Percentiles rank a stretch among this genome's conserved stretches.
Evolutionary conservation across 1,140 invertebrate species (phyloP).

Genomic region (Physella acuta): DNA sequence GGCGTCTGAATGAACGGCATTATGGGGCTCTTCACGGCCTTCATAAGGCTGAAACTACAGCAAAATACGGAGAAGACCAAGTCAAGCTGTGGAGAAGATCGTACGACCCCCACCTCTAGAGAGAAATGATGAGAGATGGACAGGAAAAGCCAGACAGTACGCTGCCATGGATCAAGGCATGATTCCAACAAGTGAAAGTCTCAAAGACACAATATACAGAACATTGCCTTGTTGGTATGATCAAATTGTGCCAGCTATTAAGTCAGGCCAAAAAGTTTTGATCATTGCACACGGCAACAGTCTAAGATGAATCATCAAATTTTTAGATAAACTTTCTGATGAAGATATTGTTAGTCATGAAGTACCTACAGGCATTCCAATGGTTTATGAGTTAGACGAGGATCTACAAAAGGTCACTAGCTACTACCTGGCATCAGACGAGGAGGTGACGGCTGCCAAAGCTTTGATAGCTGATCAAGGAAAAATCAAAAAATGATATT

Average conservation of each 20-base stretch:
- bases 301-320: not conserved
- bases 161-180: conserved; percentile 66
- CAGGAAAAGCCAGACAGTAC: conserved; percentile 52
- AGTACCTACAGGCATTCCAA: conserved; percentile 70
- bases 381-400: conserved; percentile 90
- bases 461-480: conserved; percentile 90
- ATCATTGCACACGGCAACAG: not conserved
- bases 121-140: conserved; percentile 74
- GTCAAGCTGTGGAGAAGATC: conserved; percentile 80
- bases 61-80: conserved; percentile 86
- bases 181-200: conserved; percentile 89
- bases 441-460: conserved; percentile 91
- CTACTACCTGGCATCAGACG: conserved; percentile 90
- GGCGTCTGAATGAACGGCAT: conserved; percentile 92
- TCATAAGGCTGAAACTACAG: conserved; percentile 92
- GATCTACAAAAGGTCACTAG: conserved; percentile 86
- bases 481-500: conserved; percentile 90
- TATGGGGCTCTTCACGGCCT: conserved; percentile 92
- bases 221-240: conserved; percentile 90
- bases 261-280: not conserved
- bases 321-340: not conserved
- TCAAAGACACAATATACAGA: conserved; percentile 76
- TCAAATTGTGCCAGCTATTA: conserved; percentile 76
- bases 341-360: not conserved
- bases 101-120: conserved; percentile 89